phyloP scores from a whole-genome alignment of 2,888 invertebrate genomes.

The Sphaerophoria taeniata region DNA sequence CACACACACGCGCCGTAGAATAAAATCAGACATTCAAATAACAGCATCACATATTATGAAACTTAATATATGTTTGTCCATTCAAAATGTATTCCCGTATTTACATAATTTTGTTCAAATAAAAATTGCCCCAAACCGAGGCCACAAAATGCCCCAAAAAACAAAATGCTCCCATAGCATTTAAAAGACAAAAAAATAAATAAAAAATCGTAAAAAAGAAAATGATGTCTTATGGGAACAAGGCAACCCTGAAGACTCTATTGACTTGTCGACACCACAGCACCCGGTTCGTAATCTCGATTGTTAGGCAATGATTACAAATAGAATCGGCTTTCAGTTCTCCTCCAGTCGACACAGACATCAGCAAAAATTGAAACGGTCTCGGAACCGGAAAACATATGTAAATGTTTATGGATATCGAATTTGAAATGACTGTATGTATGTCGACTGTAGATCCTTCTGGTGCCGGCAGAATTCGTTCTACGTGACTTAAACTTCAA shows the following conservation, averaged over 20 bases:
- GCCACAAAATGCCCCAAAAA: too few species aligned
- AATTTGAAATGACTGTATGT: constrained; percentile 44
- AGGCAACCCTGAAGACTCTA: constrained; percentile 3
- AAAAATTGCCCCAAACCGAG: too few species aligned
- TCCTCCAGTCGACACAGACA: background rate
- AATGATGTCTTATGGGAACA: too few species aligned
- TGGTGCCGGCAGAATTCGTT: constrained; percentile 14
- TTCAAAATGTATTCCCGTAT: too few species aligned
- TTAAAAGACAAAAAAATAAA: too few species aligned
- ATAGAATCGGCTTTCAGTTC: constrained; percentile 24
- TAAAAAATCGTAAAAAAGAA: too few species aligned
- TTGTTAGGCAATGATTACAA: constrained; percentile 62
- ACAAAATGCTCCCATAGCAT: too few species aligned
- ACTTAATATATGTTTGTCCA: too few species aligned
- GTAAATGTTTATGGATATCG: constrained; percentile 56
- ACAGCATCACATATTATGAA: too few species aligned
- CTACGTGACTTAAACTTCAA: constrained; percentile 72
- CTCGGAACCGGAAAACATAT: constrained; percentile 22
- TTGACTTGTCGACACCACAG: constrained; percentile 71
- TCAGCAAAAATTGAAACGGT: background rate
- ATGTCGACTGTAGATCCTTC: background rate
- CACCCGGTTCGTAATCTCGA: constrained; percentile 59
- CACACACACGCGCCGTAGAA: too few species aligned
- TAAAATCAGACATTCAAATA: too few species aligned
- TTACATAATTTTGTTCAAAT: too few species aligned